These are phyloP conservation scores for Spilarctia lutea DNA, from an alignment of 2,888 invertebrate species.

Conservation along the genomic window DNA sequence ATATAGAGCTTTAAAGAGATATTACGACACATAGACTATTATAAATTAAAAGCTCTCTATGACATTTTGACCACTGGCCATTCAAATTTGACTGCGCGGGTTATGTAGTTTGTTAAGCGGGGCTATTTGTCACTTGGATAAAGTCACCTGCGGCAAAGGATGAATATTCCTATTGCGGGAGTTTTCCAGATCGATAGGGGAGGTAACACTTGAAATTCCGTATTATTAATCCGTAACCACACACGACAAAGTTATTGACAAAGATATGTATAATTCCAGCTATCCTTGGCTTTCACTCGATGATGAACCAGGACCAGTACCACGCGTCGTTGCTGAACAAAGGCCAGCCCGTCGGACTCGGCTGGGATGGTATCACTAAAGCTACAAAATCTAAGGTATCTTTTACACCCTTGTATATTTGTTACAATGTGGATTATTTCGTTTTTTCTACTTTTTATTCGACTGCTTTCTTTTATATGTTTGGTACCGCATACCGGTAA, in stretches of 20 bases:
- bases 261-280: constrained; percentile 86
- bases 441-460: too few species aligned
- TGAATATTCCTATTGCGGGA: too few species aligned
- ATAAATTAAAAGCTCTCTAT: background rate
- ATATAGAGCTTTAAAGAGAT: background rate
- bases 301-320: constrained; percentile 99
- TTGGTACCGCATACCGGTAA: too few species aligned
- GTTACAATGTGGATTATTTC: background rate
- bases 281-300: constrained; percentile 99
- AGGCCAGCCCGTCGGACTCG: constrained; percentile 95
- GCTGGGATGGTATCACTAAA: constrained; percentile 98
- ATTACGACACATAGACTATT: background rate
- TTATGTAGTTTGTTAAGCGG: too few species aligned
- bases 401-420: background rate
- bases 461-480: too few species aligned
- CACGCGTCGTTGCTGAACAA: constrained; percentile 98
- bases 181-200: too few species aligned
- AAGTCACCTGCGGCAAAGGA: too few species aligned
- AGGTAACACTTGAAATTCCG: too few species aligned
- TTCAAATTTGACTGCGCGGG: background rate
- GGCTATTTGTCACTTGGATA: too few species aligned
- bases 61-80: background rate
- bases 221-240: too few species aligned
- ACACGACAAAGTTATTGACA: background rate
- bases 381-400: constrained; percentile 95